Conservation (phyloP, 2,113 vertebrate species). For the Nipponia nippon region DNA sequence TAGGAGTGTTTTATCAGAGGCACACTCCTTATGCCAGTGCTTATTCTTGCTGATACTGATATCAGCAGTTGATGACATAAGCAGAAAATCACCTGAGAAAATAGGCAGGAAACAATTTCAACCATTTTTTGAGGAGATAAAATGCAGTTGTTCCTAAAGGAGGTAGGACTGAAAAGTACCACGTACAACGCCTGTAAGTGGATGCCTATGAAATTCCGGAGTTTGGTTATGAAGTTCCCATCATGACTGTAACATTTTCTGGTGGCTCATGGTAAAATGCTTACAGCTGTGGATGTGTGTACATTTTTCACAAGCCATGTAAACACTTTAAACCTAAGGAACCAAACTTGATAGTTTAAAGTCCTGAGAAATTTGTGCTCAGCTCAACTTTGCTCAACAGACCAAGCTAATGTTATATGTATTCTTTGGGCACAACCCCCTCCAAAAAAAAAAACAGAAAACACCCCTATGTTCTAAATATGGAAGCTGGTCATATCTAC, state of each 20-base stretch:
- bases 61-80: neutral
- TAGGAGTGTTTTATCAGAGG: neutral
- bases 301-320: neutral
- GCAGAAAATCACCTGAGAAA: neutral
- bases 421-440: neutral
- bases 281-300: neutral
- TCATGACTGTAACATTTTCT: neutral
- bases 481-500: neutral
- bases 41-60: neutral
- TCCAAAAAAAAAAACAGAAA: rapidly evolving
- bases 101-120: neutral
- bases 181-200: neutral
- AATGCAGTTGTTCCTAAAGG: neutral
- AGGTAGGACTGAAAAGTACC: neutral
- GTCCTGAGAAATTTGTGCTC: neutral
- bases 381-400: neutral
- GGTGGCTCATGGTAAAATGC: neutral
- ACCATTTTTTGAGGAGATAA: neutral
- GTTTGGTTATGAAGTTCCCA: neutral
- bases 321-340: neutral
- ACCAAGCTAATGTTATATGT: rapidly evolving
- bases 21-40: neutral
- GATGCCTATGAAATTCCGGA: neutral
- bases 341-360: neutral
- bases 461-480: neutral